These are phyloP conservation scores for Altica lythri DNA, from an alignment of 2,888 invertebrate species.

Conservation along the genomic window DNA sequence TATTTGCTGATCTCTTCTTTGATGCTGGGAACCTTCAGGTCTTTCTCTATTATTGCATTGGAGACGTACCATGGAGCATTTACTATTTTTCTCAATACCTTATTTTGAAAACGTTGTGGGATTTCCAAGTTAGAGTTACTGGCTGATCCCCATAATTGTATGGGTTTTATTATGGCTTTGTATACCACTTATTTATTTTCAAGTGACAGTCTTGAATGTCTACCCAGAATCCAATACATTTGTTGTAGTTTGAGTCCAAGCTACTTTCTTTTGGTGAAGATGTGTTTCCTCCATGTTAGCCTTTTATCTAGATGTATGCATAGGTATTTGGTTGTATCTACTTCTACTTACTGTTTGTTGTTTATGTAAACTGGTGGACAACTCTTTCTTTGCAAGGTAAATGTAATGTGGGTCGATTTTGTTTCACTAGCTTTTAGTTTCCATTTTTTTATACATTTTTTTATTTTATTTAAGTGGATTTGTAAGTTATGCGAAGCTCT, in stretches of 20 bases:
- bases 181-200: background rate
- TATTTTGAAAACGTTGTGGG: background rate
- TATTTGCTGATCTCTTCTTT: background rate
- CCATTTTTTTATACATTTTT: background rate
- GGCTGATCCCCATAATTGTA: background rate
- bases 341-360: no score
- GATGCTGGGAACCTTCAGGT: background rate
- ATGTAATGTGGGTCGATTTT: background rate
- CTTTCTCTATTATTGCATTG: background rate
- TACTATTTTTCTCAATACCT: constrained; percentile 1
- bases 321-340: no score
- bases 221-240: background rate
- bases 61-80: background rate
- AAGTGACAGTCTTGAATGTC: background rate
- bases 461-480: background rate
- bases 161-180: background rate
- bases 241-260: background rate
- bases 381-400: background rate
- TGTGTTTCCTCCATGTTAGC: no score
- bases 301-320: no score
- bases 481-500: background rate
- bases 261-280: background rate
- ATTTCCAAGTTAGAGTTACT: background rate
- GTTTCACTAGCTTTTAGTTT: background rate
- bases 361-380: no score